A percentile compares a stretch with the other conserved stretches of the same genome.
phyloP scores from a whole-genome alignment of 1,140 invertebrate species.

The Nebria ingens region DNA sequence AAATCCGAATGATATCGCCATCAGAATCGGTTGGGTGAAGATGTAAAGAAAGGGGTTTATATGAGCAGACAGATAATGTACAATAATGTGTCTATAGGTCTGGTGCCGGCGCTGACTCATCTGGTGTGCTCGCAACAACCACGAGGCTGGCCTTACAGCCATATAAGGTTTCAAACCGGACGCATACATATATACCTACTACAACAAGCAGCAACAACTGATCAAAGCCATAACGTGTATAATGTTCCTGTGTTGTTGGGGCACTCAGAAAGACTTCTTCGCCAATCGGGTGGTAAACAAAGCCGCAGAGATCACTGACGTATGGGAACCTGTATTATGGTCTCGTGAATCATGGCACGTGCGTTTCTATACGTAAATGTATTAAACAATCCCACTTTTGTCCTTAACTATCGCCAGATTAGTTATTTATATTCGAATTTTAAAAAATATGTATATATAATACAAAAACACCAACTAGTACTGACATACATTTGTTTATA shows the following conservation, averaged over 20 bases:
- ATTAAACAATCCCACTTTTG: no score
- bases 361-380: no score
- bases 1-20: no score
- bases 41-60: no score
- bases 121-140: not conserved
- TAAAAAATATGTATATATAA: no score
- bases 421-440: no score
- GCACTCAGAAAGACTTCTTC: no score
- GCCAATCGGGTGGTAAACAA: not conserved
- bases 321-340: not conserved
- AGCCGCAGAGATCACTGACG: not conserved
- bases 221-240: not conserved
- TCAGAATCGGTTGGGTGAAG: no score
- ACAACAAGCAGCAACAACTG: no score
- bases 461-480: not conserved
- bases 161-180: not conserved
- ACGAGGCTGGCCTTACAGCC: not conserved
- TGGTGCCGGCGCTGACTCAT: not conserved
- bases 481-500: not conserved
- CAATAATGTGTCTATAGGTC: not conserved
- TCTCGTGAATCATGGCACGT: not conserved
- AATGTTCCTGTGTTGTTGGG: not conserved
- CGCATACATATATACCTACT: no score
- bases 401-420: no score
- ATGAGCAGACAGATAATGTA: no score